Evolutionary conservation across 2,888 invertebrate genomes (phyloP).

Genomic region (Phorcus lineatus): DNA sequence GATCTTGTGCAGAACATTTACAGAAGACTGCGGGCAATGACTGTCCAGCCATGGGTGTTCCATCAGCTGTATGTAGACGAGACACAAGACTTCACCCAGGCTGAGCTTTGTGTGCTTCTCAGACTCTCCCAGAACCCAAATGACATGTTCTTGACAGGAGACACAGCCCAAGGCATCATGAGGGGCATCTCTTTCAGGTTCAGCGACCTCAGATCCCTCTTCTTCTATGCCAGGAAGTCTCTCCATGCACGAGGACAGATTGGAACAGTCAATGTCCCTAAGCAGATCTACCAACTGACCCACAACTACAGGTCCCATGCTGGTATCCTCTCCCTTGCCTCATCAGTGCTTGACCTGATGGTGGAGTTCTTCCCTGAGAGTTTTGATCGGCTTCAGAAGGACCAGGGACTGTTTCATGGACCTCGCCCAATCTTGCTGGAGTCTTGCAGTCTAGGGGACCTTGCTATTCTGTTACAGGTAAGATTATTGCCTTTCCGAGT

Average conservation of each 20-base stretch:
- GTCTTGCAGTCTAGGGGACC: slow-evolving; percentile 57
- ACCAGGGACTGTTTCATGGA: slow-evolving; percentile 67
- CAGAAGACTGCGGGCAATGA: slow-evolving; percentile 8
- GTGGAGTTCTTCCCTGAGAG: slow-evolving; percentile 68
- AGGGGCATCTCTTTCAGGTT: slow-evolving; percentile 70
- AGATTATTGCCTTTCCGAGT: background rate
- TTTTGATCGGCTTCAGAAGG: slow-evolving; percentile 66
- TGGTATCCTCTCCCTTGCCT: slow-evolving; percentile 67
- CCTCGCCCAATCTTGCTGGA: slow-evolving; percentile 67
- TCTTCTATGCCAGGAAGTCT: slow-evolving; percentile 60
- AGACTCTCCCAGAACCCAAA: slow-evolving; percentile 64
- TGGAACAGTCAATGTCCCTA: slow-evolving; percentile 26
- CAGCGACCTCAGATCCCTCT: slow-evolving; percentile 64
- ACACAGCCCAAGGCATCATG: slow-evolving; percentile 73
- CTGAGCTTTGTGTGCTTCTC: slow-evolving; percentile 66
- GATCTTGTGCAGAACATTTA: slow-evolving; percentile 54
- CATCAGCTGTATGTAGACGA: slow-evolving; percentile 68
- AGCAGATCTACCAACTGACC: slow-evolving; percentile 50
- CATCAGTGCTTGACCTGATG: slow-evolving; percentile 66
- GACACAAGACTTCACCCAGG: slow-evolving; percentile 71
- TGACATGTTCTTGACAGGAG: slow-evolving; percentile 68
- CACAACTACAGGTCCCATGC: slow-evolving; percentile 71
- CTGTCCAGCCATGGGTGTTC: slow-evolving; percentile 13
- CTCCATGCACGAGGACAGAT: slow-evolving; percentile 43
- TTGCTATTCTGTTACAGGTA: slow-evolving; percentile 42